Percentiles rank a stretch among this genome's conserved stretches.
Evolutionary conservation across 1,140 invertebrate species (phyloP).

Genomic region (Camponotus floridanus): DNA sequence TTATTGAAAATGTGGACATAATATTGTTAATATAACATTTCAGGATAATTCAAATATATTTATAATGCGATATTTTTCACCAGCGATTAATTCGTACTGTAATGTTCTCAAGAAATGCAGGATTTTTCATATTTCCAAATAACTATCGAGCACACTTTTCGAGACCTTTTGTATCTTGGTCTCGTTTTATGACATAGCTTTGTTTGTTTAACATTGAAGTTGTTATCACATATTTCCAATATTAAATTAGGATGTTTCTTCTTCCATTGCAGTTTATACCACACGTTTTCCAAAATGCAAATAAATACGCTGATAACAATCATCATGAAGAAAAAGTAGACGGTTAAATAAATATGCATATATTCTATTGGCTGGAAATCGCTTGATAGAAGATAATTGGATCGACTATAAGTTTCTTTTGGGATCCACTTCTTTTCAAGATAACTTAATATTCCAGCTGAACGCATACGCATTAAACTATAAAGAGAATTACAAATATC

Average conservation of each 20-base stretch:
- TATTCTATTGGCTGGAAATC: slow-evolving; percentile 73
- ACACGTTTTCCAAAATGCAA: slow-evolving; percentile 77
- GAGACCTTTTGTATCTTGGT: not conserved
- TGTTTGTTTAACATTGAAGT: not conserved
- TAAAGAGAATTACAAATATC: slow-evolving; percentile 24
- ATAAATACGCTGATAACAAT: slow-evolving; percentile 70
- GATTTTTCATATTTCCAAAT: not conserved
- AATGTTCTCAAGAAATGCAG: slow-evolving; percentile 23
- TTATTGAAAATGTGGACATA: not conserved
- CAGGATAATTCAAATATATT: not conserved
- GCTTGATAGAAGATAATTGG: slow-evolving; percentile 34
- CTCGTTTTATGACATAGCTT: slow-evolving; percentile 7
- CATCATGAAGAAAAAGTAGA: slow-evolving; percentile 57
- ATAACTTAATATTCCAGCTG: slow-evolving; percentile 74
- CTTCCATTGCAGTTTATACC: slow-evolving; percentile 48
- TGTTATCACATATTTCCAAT: not conserved
- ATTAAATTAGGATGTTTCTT: not conserved
- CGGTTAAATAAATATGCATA: slow-evolving; percentile 68
- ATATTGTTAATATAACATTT: not conserved
- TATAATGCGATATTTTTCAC: not conserved
- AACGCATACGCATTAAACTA: slow-evolving; percentile 73
- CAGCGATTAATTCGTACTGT: slow-evolving; percentile 24
- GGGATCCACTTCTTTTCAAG: slow-evolving; percentile 76
- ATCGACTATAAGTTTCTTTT: slow-evolving; percentile 33
- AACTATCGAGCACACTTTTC: not conserved